These are phyloP conservation scores for Venustoraphidia nigricollis DNA, from an alignment of 2,888 invertebrate genomes.

Conservation along the genomic window DNA sequence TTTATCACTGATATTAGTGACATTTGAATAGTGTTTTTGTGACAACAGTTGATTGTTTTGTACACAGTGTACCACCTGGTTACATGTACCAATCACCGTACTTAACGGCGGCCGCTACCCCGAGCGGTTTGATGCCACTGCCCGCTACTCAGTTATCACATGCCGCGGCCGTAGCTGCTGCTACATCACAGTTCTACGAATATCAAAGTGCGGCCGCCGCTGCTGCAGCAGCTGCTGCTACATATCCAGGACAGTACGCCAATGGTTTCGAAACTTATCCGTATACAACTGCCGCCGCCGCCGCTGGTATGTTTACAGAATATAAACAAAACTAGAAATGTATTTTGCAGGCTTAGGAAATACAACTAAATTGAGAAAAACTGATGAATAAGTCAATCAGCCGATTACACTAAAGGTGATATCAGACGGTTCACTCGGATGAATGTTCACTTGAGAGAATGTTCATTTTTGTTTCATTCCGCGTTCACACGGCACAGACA, in stretches of 20 bases:
- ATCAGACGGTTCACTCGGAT: too few relatives aligned
- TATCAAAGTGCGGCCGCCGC: constrained; percentile 55
- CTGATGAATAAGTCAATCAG: too few relatives aligned
- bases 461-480: too few relatives aligned
- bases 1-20: not conserved
- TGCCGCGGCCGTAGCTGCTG: constrained; percentile 63
- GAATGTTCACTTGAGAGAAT: too few relatives aligned
- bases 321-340: not conserved
- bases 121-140: constrained; percentile 51
- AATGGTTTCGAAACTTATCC: constrained; percentile 59
- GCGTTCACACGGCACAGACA: too few relatives aligned
- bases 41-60: constrained; percentile 17
- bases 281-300: constrained; percentile 51
- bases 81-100: constrained; percentile 66
- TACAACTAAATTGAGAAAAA: too few relatives aligned
- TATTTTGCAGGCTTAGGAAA: too few relatives aligned
- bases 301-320: not conserved
- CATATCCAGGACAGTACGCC: constrained; percentile 57
- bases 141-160: constrained; percentile 49
- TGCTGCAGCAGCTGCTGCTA: constrained; percentile 54
- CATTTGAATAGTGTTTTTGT: constrained; percentile 3
- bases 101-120: constrained; percentile 36
- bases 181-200: constrained; percentile 66
- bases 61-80: constrained; percentile 51
- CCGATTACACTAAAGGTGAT: too few relatives aligned